Evolutionary conservation across 1,140 invertebrate genomes (phyloP).

Genomic region (Brachionus sp.): DNA sequence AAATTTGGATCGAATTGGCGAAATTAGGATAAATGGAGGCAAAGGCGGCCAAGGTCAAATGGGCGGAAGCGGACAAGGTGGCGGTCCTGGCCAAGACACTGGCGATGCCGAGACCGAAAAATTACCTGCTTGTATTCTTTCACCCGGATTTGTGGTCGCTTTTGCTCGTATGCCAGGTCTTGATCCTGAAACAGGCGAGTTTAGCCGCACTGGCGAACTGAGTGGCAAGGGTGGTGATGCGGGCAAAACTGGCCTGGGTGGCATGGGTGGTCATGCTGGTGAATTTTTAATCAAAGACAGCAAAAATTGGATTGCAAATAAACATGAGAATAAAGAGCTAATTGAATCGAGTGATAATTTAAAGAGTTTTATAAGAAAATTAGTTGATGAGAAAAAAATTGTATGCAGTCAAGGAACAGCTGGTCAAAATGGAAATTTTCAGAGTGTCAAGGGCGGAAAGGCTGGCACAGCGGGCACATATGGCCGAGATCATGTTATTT

Average conservation of each 20-base stretch:
- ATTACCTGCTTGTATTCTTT: background rate
- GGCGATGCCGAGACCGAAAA: background rate
- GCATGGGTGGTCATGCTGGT: background rate
- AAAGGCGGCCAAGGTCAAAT: background rate
- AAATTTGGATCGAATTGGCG: background rate
- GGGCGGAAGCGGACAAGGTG: background rate
- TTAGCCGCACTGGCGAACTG: background rate
- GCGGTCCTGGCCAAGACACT: background rate
- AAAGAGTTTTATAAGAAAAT: background rate
- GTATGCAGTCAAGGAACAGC: background rate
- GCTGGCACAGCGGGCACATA: background rate
- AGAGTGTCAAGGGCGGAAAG: background rate
- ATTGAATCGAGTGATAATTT: background rate
- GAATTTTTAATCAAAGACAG: conserved; percentile 18
- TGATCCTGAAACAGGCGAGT: conserved; percentile 12
- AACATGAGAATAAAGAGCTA: background rate
- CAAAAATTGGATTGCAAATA: background rate
- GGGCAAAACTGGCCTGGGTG: background rate
- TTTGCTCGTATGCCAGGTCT: background rate
- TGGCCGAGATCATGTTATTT: conserved; percentile 12
- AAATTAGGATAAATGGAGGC: background rate
- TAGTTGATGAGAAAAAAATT: background rate
- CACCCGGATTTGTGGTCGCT: background rate
- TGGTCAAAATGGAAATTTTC: background rate
- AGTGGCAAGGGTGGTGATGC: background rate